Base-by-base conservation (phyloP, 2,797 vertebrate species). In the Momotus momota region DNA sequence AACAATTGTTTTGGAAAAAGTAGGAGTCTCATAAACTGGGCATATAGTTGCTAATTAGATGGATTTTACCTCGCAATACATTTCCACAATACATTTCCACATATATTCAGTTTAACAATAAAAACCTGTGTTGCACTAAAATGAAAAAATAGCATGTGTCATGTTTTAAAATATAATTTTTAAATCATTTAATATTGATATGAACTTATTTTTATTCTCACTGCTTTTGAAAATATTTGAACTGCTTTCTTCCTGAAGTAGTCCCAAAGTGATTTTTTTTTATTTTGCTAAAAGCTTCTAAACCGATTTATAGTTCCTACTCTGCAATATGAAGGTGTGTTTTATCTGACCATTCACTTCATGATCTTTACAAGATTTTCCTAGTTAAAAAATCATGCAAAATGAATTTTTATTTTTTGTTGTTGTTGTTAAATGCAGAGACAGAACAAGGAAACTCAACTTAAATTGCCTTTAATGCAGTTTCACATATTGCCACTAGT, bases 231-330 rank as follows among this genome's bases (percentile, higher is more conserved):
- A 86, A 83, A 4, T 33, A 52, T 71, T 74, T 71, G 10, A 83
- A 69, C 5, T 35, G 1, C 2, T 60, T 89, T 92, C 55, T 29
- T 69, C 20, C 31, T 48, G 13, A 71, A 71, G 7, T 11, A 43
- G 9, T 41, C 13, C 8, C 31, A 57, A 72, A 86, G 1, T 0
- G 0, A 38, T 4, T 0, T 14, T 8, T 48, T 45, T 67, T 23
- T 0, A 0, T 29, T 64, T 45, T 81, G 2, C 4, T 66, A 46
- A 66, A 75, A 69, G 4, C 1, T 58, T 14, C 18, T 54, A 52
- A 85, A 58, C 7, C 17, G 38, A 15, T 19, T 1, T 15, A 10
- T 17, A 14, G 10, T 41, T 85, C 27, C 40, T 77, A 54, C 1
- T 66, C 6, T 64, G 2, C 71, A 8, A 57, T 49, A 55, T 31